Percentiles rank a stretch among this genome's conserved stretches.
Evolutionary conservation across 2,113 vertebrate genomes (phyloP).

Genomic region (Suricata suricatta): DNA sequence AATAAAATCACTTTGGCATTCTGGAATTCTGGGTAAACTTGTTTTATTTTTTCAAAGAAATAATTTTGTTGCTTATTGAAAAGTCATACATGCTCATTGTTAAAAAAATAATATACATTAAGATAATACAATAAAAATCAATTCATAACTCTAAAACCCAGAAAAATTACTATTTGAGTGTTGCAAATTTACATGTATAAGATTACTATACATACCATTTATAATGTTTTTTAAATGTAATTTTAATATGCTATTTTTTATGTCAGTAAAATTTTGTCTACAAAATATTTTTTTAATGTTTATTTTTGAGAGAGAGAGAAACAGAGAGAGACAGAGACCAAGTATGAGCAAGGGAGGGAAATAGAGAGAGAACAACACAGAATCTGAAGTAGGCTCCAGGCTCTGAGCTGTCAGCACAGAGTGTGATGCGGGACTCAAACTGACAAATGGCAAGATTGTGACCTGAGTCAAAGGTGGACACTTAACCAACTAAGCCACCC

Average conservation of each 20-base stretch:
- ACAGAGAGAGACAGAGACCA: too few species aligned
- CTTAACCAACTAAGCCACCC: too few species aligned
- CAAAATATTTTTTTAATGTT: background rate
- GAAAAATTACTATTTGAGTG: background rate
- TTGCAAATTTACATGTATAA: background rate
- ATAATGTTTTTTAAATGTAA: background rate
- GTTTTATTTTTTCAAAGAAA: background rate
- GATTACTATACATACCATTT: background rate
- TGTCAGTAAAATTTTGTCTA: background rate
- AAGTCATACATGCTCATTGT: background rate
- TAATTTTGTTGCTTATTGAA: background rate
- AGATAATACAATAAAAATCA: background rate
- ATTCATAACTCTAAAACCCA: background rate
- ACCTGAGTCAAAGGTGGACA: too few species aligned
- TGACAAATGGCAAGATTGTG: too few species aligned
- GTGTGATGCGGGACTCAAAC: too few species aligned
- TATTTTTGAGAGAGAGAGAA: too few species aligned
- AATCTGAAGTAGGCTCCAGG: too few species aligned
- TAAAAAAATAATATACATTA: background rate
- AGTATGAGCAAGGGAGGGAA: too few species aligned
- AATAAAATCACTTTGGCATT: background rate
- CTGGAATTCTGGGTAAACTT: background rate
- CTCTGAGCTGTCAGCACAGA: too few species aligned
- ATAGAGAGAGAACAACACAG: too few species aligned
- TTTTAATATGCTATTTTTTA: background rate